Evolutionary conservation across 2,888 invertebrate species (phyloP).

Genomic region (Archips xylosteana): DNA sequence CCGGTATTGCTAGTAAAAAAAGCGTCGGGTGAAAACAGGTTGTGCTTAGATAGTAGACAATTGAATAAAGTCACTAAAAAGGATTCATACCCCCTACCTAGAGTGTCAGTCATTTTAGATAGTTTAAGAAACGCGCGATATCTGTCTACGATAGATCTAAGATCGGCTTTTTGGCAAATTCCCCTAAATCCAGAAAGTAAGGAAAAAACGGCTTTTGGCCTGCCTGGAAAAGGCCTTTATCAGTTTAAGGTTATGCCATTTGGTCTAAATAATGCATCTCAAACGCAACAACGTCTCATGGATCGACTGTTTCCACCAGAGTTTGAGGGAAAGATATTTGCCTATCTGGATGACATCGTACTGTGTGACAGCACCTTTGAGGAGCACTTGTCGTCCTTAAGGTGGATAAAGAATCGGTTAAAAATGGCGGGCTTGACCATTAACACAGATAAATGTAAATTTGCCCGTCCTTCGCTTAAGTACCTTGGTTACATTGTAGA

Average conservation of each 20-base stretch:
- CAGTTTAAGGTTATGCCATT: too few relatives aligned
- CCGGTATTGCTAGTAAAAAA: too few relatives aligned
- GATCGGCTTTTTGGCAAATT: constrained; percentile 55
- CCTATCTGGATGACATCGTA: constrained; percentile 41
- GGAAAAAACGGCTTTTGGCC: too few relatives aligned
- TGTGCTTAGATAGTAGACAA: constrained; percentile 32
- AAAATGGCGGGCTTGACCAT: background rate
- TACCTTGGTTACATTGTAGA: constrained; percentile 11
- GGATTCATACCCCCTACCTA: constrained; percentile 38
- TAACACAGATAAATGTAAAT: constrained; percentile 1
- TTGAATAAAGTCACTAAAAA: constrained; percentile 44
- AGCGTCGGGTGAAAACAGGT: too few relatives aligned
- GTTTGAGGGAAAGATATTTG: constrained; percentile 35
- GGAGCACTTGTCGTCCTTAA: background rate
- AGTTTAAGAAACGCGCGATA: constrained; percentile 40
- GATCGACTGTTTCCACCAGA: constrained; percentile 33
- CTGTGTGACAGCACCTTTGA: constrained; percentile 26
- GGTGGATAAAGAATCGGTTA: background rate
- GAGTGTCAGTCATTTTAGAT: constrained; percentile 43
- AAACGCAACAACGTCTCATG: constrained; percentile 40
- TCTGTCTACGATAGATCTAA: constrained; percentile 46
- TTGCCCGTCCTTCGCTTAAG: background rate
- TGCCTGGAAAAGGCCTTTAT: too few relatives aligned
- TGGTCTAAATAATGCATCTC: constrained; percentile 42
- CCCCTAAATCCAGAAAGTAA: constrained; percentile 39